Conservation (phyloP, 2,888 invertebrate genomes). For the Glaucopsyche alexis region DNA sequence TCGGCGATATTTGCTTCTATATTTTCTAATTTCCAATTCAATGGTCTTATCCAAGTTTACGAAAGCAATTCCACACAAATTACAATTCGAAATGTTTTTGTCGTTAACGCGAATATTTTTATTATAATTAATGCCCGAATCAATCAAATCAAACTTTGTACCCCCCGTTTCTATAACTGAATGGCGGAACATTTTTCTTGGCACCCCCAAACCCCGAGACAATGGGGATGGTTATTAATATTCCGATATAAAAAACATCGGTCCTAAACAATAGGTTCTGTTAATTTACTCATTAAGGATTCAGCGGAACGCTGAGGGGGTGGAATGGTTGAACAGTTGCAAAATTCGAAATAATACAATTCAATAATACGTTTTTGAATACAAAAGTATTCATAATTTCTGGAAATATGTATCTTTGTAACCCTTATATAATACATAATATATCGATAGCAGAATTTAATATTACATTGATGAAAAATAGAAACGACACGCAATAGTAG, state of each 20-base stretch:
- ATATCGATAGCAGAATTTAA: neutral
- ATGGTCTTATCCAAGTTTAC: neutral
- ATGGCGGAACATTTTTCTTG: constrained; percentile 52
- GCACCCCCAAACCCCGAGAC: constrained; percentile 57
- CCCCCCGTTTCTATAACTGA: constrained; percentile 48
- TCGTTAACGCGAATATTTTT: constrained; percentile 58
- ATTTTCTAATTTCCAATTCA: neutral
- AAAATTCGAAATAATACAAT: constrained; percentile 46
- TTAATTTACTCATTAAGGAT: constrained; percentile 78
- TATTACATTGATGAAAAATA: neutral
- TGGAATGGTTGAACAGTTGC: constrained; percentile 44
- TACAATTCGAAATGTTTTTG: constrained; percentile 18
- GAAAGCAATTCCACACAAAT: neutral
- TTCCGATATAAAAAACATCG: constrained; percentile 72
- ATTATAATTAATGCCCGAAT: constrained; percentile 78
- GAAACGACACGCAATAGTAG: neutral
- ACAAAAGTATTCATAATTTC: constrained; percentile 5
- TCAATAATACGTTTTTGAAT: constrained; percentile 41
- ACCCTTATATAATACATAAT: neutral
- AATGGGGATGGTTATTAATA: constrained; percentile 76
- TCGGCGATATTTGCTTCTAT: neutral
- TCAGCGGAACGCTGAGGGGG: constrained; percentile 61
- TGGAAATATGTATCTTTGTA: neutral
- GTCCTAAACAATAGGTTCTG: constrained; percentile 75
- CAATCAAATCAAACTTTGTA: constrained; percentile 67